phyloP scores from a whole-genome alignment of 2,113 vertebrate species.

The Bagarius yarrelli region DNA sequence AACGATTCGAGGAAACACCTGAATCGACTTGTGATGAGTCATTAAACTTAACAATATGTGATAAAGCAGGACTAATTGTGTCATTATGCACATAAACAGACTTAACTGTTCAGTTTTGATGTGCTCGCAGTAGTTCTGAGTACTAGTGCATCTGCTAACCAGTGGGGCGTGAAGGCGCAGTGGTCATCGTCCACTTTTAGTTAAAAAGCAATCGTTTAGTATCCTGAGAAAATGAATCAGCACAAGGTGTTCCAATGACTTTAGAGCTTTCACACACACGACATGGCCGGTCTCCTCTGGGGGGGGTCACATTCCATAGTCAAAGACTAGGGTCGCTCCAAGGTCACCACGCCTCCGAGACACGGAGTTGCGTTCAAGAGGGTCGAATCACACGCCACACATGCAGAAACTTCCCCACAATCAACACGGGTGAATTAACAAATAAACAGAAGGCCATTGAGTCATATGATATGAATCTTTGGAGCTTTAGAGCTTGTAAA shows the following conservation, averaged over 20 bases:
- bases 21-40: background rate
- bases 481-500: background rate
- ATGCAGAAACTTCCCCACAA: slow-evolving; percentile 12
- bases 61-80: background rate
- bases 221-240: slow-evolving; percentile 46
- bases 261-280: slow-evolving; percentile 54
- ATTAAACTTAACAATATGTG: background rate
- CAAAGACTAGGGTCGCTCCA: slow-evolving; percentile 69
- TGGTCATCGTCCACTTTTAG: slow-evolving; percentile 13
- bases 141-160: background rate
- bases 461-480: slow-evolving; percentile 27
- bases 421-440: slow-evolving; percentile 2
- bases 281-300: slow-evolving; percentile 55
- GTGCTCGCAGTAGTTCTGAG: background rate
- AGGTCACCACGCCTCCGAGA: slow-evolving; percentile 67
- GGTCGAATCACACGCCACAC: background rate
- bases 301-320: slow-evolving; percentile 72
- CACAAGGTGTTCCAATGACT: slow-evolving; percentile 48
- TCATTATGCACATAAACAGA: background rate
- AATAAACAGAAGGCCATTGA: slow-evolving; percentile 9
- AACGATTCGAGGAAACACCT: background rate
- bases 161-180: background rate
- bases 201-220: slow-evolving; percentile 28
- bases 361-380: slow-evolving; percentile 52
- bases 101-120: background rate